Evolutionary conservation across 2,113 vertebrate genomes (phyloP).

Genomic region (human): DNA sequence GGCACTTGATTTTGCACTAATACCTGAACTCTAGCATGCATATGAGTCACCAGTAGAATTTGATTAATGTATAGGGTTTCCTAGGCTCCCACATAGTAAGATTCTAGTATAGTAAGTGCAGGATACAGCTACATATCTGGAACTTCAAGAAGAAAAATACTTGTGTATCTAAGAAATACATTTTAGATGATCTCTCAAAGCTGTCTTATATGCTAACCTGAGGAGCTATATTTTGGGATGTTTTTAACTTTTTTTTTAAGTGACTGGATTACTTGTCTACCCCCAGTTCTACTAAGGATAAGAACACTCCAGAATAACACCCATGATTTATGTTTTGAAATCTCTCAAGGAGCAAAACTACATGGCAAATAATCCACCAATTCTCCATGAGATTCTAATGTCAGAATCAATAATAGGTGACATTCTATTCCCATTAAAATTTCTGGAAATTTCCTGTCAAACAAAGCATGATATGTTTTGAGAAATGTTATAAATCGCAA

Average conservation of each 20-base stretch:
- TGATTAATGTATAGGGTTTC: not conserved
- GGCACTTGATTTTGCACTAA: not conserved
- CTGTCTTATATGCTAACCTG: not conserved
- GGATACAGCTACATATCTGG: not conserved
- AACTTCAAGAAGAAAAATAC: not conserved
- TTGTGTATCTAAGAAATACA: not conserved
- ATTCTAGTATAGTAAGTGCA: not conserved
- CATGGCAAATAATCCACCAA: not conserved
- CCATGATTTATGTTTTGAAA: not conserved
- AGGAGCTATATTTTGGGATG: not conserved
- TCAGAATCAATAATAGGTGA: not conserved
- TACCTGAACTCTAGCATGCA: not conserved
- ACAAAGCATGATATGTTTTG: not conserved
- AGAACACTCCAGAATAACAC: not conserved
- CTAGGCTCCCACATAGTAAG: not conserved
- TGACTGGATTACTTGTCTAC: not conserved
- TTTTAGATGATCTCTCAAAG: not conserved
- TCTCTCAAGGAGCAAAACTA: not conserved
- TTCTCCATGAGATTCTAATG: not conserved
- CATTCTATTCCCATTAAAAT: not conserved
- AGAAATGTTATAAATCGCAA: not conserved
- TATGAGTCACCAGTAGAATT: not conserved
- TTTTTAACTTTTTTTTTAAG: not conserved
- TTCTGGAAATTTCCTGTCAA: not conserved
- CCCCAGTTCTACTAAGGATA: not conserved